Percentiles rank a stretch among this genome's conserved stretches.
Conservation (phyloP, 2,797 vertebrate genomes). For the Chelon labrosus region DNA sequence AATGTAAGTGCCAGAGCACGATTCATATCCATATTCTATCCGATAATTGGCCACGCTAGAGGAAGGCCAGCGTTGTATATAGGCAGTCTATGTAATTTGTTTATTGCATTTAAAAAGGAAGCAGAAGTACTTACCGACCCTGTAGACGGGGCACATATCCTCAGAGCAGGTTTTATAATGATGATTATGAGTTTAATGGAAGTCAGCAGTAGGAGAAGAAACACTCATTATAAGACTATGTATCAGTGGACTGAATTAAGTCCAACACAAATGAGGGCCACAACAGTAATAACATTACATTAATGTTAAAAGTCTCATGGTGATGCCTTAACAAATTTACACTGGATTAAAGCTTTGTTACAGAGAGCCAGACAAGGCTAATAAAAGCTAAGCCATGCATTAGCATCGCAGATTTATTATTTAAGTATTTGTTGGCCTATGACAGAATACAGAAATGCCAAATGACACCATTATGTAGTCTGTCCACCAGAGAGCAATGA, state of each 20-base stretch:
- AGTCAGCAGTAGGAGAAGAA: conserved; percentile 4
- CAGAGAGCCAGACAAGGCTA: not conserved
- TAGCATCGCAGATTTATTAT: not conserved
- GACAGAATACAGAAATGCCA: too few species aligned
- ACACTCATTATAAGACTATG: not conserved
- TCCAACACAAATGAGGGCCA: not conserved
- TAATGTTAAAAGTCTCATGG: not conserved
- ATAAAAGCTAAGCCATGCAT: not conserved
- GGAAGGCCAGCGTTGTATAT: not conserved
- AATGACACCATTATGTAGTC: too few species aligned
- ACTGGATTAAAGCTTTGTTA: not conserved
- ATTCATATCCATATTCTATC: conserved; percentile 52
- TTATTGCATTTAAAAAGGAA: conserved; percentile 18
- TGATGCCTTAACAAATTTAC: not conserved
- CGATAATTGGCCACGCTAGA: conserved; percentile 45
- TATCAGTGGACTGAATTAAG: not conserved
- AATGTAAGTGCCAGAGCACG: conserved; percentile 18
- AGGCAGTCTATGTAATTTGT: conserved; percentile 22
- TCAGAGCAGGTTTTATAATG: conserved; percentile 19
- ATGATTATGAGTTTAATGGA: conserved; percentile 19
- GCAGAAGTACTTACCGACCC: conserved; percentile 21
- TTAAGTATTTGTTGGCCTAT: not conserved
- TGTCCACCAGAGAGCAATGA: too few species aligned
- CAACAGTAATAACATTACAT: not conserved
- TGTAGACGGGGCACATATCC: conserved; percentile 3